These are phyloP conservation scores for Lamprotornis superbus DNA, from an alignment of 2,113 vertebrate species.

Conservation along the genomic window DNA sequence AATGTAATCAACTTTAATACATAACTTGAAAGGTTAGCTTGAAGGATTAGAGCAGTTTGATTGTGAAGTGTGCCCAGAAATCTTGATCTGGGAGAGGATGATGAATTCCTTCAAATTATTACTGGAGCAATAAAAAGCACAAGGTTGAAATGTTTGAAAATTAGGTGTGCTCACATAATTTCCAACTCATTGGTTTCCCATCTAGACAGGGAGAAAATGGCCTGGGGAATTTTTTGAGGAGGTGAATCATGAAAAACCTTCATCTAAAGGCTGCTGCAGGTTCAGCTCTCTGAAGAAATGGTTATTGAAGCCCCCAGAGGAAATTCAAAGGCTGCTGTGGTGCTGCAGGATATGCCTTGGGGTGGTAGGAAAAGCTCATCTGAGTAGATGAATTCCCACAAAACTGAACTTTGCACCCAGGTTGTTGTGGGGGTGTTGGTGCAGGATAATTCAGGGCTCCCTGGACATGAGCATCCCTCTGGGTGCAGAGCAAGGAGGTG, in stretches of 20 bases:
- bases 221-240: neutral
- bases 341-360: neutral
- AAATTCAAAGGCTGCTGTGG: neutral
- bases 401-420: neutral
- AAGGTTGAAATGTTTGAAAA: constrained; percentile 46
- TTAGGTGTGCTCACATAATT: constrained; percentile 30
- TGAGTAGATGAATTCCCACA: neutral
- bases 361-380: neutral
- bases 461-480: neutral
- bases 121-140: constrained; percentile 36
- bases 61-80: constrained; percentile 36
- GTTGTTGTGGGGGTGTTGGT: neutral
- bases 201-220: constrained; percentile 1
- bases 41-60: constrained; percentile 28
- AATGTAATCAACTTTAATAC: constrained; percentile 32
- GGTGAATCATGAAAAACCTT: neutral
- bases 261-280: neutral
- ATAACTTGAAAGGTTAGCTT: constrained; percentile 63
- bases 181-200: constrained; percentile 48
- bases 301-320: neutral
- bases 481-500: neutral
- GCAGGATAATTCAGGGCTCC: neutral
- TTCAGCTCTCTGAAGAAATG: neutral
- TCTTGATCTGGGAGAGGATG: constrained; percentile 12
- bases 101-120: constrained; percentile 46